phyloP scores from a whole-genome alignment of 2,113 vertebrate species.

The chimpanzee (Pan troglodytes) region NHGRI_mPanTro3-v2.1_pri NC_072402.2:108683501-108684000 shows the following conservation, averaged over 20 bases:
- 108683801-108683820: constrained; percentile 89
- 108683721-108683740: constrained; percentile 93
- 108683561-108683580: constrained; percentile 87
- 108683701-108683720: constrained; percentile 90
- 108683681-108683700: constrained; percentile 91
- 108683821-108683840: constrained; percentile 88
- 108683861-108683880: constrained; percentile 89
- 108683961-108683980: constrained; percentile 91
- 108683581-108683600: constrained; percentile 88
- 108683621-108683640: constrained; percentile 90
- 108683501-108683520: constrained; percentile 89
- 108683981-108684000: constrained; percentile 90
- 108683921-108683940: constrained; percentile 87
- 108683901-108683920: constrained; percentile 90
- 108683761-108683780: constrained; percentile 91
- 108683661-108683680: constrained; percentile 92
- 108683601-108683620: constrained; percentile 91
- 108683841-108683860: constrained; percentile 91
- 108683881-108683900: constrained; percentile 90
- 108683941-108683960: constrained; percentile 88
- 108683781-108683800: constrained; percentile 91
- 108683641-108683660: constrained; percentile 92
- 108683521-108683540: constrained; percentile 92
- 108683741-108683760: constrained; percentile 92
- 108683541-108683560: constrained; percentile 92